Conservation (phyloP, 2,113 vertebrate species). For the Xyrauchen texanus region DNA sequence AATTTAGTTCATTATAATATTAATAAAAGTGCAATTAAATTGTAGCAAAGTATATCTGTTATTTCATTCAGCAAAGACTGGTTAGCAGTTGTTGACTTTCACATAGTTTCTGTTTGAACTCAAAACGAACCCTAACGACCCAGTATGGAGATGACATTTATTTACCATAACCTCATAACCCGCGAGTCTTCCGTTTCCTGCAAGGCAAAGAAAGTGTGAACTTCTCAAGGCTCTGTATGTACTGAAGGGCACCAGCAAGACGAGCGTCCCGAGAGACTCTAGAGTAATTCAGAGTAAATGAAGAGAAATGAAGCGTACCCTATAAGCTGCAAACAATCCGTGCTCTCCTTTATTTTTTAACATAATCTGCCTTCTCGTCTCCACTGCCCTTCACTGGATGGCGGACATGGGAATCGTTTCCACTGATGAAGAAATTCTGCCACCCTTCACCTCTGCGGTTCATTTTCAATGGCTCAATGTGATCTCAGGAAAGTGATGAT, state of each 20-base stretch:
- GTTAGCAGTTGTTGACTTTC: too few relatives aligned
- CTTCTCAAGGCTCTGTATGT: conserved; percentile 20
- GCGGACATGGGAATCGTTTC: conserved; percentile 22
- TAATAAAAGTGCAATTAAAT: too few relatives aligned
- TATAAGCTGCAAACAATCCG: conserved; percentile 41
- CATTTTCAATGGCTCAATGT: conserved; percentile 3
- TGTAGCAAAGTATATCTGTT: too few relatives aligned
- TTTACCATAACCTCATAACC: conserved; percentile 14
- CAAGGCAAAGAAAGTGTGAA: conserved; percentile 24
- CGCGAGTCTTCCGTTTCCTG: neutral
- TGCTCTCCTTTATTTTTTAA: conserved; percentile 34
- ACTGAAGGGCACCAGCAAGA: conserved; percentile 22
- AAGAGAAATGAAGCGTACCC: conserved; percentile 39
- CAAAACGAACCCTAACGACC: neutral
- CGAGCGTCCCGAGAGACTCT: conserved; percentile 11
- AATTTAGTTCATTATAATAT: too few relatives aligned
- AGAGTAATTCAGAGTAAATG: conserved; percentile 38
- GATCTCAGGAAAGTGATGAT: conserved; percentile 4
- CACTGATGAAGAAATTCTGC: conserved; percentile 28
- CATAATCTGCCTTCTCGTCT: conserved; percentile 45
- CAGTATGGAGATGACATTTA: neutral
- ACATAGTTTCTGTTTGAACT: too few relatives aligned
- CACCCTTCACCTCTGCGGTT: conserved; percentile 3
- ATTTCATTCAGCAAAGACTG: too few relatives aligned
- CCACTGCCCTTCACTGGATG: conserved; percentile 29